phyloP scores from a whole-genome alignment of 1,140 invertebrate species.

The Stratiolaelaps scimitus region DNA sequence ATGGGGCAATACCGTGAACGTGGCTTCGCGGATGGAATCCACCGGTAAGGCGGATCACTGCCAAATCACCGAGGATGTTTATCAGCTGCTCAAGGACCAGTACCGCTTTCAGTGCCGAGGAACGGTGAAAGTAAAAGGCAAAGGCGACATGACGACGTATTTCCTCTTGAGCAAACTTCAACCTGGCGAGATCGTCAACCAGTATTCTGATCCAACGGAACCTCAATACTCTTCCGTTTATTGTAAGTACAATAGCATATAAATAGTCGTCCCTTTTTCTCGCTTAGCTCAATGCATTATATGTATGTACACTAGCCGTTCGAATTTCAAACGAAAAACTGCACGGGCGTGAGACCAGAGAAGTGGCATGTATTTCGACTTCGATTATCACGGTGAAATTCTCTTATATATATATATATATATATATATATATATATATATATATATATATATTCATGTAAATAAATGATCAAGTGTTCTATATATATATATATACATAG shows the following conservation, averaged over 20 bases:
- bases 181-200: slow-evolving; percentile 46
- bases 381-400: too few relatives aligned
- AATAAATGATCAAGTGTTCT: too few relatives aligned
- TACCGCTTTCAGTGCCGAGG: slow-evolving; percentile 68
- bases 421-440: too few relatives aligned
- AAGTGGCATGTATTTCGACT: too few relatives aligned
- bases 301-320: too few relatives aligned
- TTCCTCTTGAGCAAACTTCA: slow-evolving; percentile 55
- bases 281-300: too few relatives aligned
- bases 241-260: neutral
- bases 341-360: too few relatives aligned
- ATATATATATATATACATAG: too few relatives aligned
- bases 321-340: too few relatives aligned
- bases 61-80: slow-evolving; percentile 72
- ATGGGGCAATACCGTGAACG: slow-evolving; percentile 90
- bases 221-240: slow-evolving; percentile 10
- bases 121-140: slow-evolving; percentile 79
- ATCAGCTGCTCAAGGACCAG: slow-evolving; percentile 54
- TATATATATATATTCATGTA: too few relatives aligned
- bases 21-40: slow-evolving; percentile 76
- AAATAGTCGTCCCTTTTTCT: neutral
- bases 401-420: too few relatives aligned
- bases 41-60: slow-evolving; percentile 69
- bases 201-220: slow-evolving; percentile 23
- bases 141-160: slow-evolving; percentile 85